Evolutionary conservation across 2,797 vertebrate species (phyloP), one percentile per base, ranked within the genome.

Genomic region (Hippopotamyrus pictus): DNA sequence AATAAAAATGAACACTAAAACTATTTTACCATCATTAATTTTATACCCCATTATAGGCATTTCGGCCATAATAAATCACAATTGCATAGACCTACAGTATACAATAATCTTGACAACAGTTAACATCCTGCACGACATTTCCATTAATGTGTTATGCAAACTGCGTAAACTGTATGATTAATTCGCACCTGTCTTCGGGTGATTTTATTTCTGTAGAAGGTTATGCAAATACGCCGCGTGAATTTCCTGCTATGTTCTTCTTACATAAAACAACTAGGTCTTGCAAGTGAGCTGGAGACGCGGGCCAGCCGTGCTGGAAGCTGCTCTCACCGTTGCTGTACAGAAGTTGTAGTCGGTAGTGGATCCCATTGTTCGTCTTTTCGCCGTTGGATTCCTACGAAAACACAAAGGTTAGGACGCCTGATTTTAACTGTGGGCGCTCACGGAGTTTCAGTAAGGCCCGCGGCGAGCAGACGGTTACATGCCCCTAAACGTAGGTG

Each of bases 311-410:
- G 44, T 19, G 37, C 25, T 5, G 41, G 41, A 37, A 46, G 33
- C 76, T 17, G 41, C 82, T 51, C 85, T 87, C 53, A 97, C 96
- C 96, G 57, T 97, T 97, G 92, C 96, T 97, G 94, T 96, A 97
- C 89, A 97, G 96, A 19, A 97, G 96, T 92, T 97, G 96, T 79
- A 97, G 94, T 91, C 96, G 95, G 93, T 97, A 97, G 92, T 97
- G 96, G 91, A 97, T 97, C 82, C 96, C 96, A 91, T 97, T 97
- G 94, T 97, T 97, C 91, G 96, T 97, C 94, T 97, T 97, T 93
- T 97, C 96, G 89, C 94, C 96, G 95, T 95, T 97, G 90, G 96
- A 95, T 95, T 97, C 96, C 96, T 97, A 93, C 6, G 22, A 25
- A 88, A 83, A 51, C 25, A 83, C 54, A 59, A 53, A n/a, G 1